Percentiles rank a stretch among this genome's conserved stretches.
These are phyloP conservation scores for Onychomys arenicola DNA, from an alignment of 2,797 vertebrate genomes.

Conservation along the genomic window DNA sequence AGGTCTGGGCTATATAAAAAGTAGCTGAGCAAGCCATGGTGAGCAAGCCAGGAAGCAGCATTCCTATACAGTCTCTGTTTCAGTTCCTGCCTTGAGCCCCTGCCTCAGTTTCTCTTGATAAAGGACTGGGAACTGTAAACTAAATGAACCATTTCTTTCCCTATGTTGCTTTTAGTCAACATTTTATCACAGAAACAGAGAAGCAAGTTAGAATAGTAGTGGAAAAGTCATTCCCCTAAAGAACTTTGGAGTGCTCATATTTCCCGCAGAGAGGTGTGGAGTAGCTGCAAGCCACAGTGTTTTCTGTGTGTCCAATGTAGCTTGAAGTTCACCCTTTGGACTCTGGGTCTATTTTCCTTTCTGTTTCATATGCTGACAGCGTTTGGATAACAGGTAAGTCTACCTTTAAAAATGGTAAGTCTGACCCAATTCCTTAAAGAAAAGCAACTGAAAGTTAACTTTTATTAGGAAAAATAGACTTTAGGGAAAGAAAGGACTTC, in stretches of 20 bases:
- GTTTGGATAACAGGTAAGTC: not conserved
- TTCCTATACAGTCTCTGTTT: not conserved
- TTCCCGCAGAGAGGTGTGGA: not conserved
- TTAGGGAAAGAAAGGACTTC: not conserved
- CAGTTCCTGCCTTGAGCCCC: not conserved
- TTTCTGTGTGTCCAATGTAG: not conserved
- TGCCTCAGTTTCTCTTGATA: not conserved
- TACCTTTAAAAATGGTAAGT: not conserved
- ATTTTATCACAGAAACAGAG: not conserved
- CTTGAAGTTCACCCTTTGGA: not conserved
- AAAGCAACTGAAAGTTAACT: not conserved
- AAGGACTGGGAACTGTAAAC: not conserved
- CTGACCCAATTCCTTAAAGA: not conserved
- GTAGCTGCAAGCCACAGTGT: not conserved
- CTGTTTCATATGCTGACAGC: not conserved
- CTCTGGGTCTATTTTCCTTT: not conserved
- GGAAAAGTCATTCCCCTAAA: too few species aligned
- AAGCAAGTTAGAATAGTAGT: not conserved
- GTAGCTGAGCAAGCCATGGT: not conserved
- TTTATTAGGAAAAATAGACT: slow-evolving; percentile 27
- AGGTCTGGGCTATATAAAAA: not conserved
- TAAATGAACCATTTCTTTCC: not conserved
- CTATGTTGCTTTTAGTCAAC: not conserved
- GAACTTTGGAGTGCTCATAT: not conserved
- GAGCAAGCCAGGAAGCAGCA: not conserved